Conservation (phyloP, 2,113 vertebrate genomes). For the Tretioscincus oriximinensis region DNA sequence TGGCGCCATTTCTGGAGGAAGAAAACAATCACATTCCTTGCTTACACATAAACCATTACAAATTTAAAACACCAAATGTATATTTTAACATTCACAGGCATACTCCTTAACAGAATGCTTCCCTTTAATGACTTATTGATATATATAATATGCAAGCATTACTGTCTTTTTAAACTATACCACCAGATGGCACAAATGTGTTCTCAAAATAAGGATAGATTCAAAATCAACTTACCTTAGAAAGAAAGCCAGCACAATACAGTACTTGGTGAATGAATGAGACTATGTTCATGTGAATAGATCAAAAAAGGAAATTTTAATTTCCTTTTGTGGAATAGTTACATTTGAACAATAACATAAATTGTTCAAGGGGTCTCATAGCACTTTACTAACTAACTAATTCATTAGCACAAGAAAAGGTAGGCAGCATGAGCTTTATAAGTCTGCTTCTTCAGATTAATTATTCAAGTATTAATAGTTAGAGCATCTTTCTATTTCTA, state of each 20-base stretch:
- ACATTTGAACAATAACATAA: neutral
- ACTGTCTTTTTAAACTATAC: neutral
- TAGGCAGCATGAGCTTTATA: too few species aligned
- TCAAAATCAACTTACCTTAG: neutral
- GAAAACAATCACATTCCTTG: too few species aligned
- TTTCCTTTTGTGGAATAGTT: neutral
- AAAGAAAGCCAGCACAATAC: too few species aligned
- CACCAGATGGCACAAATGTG: conserved; percentile 17
- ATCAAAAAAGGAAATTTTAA: neutral
- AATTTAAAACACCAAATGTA: neutral
- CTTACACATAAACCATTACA: too few species aligned
- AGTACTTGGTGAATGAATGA: neutral
- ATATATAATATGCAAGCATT: too few species aligned
- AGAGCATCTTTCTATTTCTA: too few species aligned
- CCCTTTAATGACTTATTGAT: too few species aligned
- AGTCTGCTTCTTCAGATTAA: too few species aligned
- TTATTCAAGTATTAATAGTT: too few species aligned
- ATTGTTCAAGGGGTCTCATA: too few species aligned
- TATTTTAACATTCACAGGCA: neutral
- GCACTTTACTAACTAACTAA: too few species aligned
- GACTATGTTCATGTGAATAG: neutral
- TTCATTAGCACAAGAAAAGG: too few species aligned
- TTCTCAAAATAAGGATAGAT: neutral
- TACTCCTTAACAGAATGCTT: neutral
- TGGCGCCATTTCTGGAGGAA: neutral